Evolutionary conservation across 2,113 vertebrate species (phyloP), one percentile per base, ranked within the genome.

Genomic region (Barbus barbus): DNA sequence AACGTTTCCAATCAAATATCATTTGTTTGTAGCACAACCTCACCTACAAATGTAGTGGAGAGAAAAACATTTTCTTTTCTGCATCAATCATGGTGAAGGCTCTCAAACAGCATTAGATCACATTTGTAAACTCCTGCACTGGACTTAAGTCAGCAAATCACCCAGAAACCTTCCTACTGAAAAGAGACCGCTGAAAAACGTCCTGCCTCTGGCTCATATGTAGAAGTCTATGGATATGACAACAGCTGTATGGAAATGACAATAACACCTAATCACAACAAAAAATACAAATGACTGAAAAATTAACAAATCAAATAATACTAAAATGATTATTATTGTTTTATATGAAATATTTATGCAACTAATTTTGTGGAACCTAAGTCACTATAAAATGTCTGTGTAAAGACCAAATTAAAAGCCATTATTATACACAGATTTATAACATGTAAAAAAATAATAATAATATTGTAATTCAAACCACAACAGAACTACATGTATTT

Each of bases 11-110:
- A 67, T 76, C 16, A 3, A 53, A 33, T n/a, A n/a, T 63, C 8
- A 44, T 73, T 63, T 63, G 36, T 79, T 61, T 63, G 58, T 44
- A 63, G 38, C 38, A 79, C 58, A 63, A 63, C 56, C 56, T 56
- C 56, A 41, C 53, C 76, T 7, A 76, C 9, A 36, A 3, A 7
- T 28, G 24, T 46, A 16, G 14, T 48, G 26, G 3, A 44, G 69
- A 73, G 38, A 8, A 26, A 46, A n/a, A 31, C 26, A 26, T 9
- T 20, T 44, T 0, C 8, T 20, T 48, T 75, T 28, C 44, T 75
- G 46, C 24, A 26, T 18, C 24, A 16, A 48, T 31, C 28, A 31
- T 33, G 63, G 16, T 33, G 28, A 65, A 33, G 61, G 28, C 63
- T 33, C 28, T 33, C 28, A 9, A 65, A 65, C 16, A 33, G 63